Evolutionary conservation across 2,888 invertebrate species (phyloP), one percentile per base, ranked within the genome.

Genomic region (Notodonta dromedarius): DNA sequence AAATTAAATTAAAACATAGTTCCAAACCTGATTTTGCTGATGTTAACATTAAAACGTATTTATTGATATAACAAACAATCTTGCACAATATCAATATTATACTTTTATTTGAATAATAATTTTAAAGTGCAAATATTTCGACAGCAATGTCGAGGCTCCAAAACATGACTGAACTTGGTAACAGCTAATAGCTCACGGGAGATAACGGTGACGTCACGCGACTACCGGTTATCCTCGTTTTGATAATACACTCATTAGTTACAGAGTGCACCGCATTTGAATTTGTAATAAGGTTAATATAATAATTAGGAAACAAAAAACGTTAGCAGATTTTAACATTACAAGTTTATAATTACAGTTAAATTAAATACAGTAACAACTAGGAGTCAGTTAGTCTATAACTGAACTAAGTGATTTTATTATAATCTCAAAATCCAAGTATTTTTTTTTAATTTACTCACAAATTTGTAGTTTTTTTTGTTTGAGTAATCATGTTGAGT

Each of bases 171-270:
- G 56, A 44, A 42, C 42, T 5, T 39, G 4, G 32, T 32, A 24
- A 4, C 51, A 24, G 51, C 24, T 4, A 51, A 53, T 40, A 40
- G 16, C 13, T 39, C 24, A 24, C 40, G 40, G 42, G 16, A 71
- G 73, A 73, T 74, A 73, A 68, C 73, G 61, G 14, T 44, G 56
- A 65, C 67, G 61, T 62, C 56, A 54, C 56, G 58, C 50, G 44
- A 70, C 52, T 63, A 73, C 75, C 69, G 67, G 74, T 74, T 74
- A 71, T 74, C 75, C 74, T 74, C 69, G 73, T 69, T 57, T 7
- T 16, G 56, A 56, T 56, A 56, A 56, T 56, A 24, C 44, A 56
- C 12, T 24, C 11, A 55, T 55, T 54, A 55, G 51, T 60, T 66
- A 64, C 56, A 46, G 56, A 55, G 57, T 53, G 51, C 56, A 62